Evolutionary conservation across 1,140 invertebrate genomes (phyloP), one percentile per base, ranked within the genome.

Genomic region (Tetramorium parvispinum): DNA sequence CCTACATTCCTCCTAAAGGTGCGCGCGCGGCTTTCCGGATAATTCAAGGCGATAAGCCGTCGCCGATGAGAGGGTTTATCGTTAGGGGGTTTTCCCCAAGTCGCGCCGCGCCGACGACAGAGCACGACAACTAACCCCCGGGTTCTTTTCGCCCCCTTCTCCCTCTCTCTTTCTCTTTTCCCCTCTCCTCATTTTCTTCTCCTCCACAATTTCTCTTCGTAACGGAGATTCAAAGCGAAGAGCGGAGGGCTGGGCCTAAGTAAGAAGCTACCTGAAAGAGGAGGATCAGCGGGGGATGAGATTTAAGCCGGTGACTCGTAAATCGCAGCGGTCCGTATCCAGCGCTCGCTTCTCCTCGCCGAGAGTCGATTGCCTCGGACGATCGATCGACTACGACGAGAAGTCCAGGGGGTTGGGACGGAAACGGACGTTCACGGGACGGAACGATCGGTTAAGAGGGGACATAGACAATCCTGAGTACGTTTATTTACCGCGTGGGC

Each of bases 331-430:
- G 90, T 93, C 93, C 89, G 92, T 93, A 92, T 92, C 88, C 87
- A 91, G n/a, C 93, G 91, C 55, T 63, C 40, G 55, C 93, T 92
- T 91, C 89, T 90, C 82, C n/a, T 75, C 51, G 32, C 46, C 13
- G 24, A 65, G 87, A 79, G 87, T 91, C 92, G 93, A 94, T 94
- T 94, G 92, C 92, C 91, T 92, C 85, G 79, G 68, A 81, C 85
- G 86, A 85, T 83, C 79, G 82, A 89, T 89, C 83, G 88, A 85
- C 89, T 65, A 27, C 63, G 53, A 27, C 63, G 53, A 82, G 75
- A 78, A 68, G 10, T 27, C n/a, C 53, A 16, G 49, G 18, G 49
- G 24, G 4, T 53, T 11, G 51, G 68, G 8, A 37, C 49, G 66
- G 27, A 88, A 77, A 55, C 24, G 27, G 11, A 27, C n/a, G 27